phyloP scores from a whole-genome alignment of 37 sponge, comb jelly and placozoan genomes.

The Oscarella lobularis region DNA sequence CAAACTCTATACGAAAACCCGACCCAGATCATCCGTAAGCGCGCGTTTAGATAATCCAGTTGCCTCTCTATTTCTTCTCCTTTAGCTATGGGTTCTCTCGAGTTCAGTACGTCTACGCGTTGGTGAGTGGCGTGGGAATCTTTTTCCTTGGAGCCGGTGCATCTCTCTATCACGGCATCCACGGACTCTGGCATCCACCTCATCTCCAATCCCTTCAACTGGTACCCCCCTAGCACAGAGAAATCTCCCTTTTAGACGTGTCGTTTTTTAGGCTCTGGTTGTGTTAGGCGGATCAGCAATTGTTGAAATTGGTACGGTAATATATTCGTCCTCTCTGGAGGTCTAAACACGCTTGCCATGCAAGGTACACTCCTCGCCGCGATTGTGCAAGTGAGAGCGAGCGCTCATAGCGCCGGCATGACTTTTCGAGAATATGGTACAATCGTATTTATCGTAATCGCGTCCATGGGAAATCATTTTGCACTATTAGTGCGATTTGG shows the following conservation, averaged over 20 bases:
- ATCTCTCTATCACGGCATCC: constrained; percentile 81
- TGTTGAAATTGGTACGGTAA: constrained; percentile 61
- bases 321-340: background rate
- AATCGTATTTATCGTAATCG: background rate
- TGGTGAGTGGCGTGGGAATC: constrained; percentile 91
- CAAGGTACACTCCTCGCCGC: constrained; percentile 68
- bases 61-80: background rate
- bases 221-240: too few relatives aligned
- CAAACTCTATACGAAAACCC: constrained; percentile 77
- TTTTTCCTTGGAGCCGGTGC: constrained; percentile 95
- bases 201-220: constrained; percentile 49
- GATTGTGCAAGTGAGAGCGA: constrained; percentile 55
- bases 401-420: constrained; percentile 53
- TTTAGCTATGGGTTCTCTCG: constrained; percentile 80
- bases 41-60: background rate
- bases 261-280: constrained; percentile 53
- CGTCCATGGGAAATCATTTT: background rate
- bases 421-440: constrained; percentile 78
- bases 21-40: constrained; percentile 92
- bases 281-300: constrained; percentile 66
- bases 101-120: constrained; percentile 84
- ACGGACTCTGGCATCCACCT: constrained; percentile 64
- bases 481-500: constrained; percentile 63
- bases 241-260: too few relatives aligned
- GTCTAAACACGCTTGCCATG: background rate